These are phyloP conservation scores for Agonum fuliginosum DNA, from an alignment of 2,888 invertebrate genomes.

Conservation along the genomic window DNA sequence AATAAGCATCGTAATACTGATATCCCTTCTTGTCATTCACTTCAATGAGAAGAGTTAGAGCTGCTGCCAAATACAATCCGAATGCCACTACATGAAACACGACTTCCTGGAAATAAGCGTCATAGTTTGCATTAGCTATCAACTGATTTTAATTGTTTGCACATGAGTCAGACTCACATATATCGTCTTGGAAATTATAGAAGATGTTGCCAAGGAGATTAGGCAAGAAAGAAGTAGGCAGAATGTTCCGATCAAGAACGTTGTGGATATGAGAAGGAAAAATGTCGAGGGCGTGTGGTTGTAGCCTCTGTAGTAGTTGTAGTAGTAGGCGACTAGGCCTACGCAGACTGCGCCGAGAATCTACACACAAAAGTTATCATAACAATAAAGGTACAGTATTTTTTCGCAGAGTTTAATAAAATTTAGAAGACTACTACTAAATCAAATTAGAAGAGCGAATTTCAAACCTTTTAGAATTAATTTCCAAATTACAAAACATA, in stretches of 20 bases:
- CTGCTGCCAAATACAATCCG: slow-evolving; percentile 82
- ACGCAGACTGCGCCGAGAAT: slow-evolving; percentile 85
- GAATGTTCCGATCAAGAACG: slow-evolving; percentile 88
- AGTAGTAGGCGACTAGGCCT: slow-evolving; percentile 80
- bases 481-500: too few species aligned
- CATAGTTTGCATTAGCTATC: not conserved
- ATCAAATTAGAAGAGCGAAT: too few species aligned
- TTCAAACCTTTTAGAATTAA: too few species aligned
- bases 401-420: not conserved
- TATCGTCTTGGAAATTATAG: slow-evolving; percentile 87
- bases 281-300: slow-evolving; percentile 78
- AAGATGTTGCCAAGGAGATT: slow-evolving; percentile 87
- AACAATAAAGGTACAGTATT: too few species aligned
- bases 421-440: not conserved
- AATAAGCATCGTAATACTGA: slow-evolving; percentile 78
- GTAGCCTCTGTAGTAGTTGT: slow-evolving; percentile 67
- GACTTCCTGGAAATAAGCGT: slow-evolving; percentile 80
- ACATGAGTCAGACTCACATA: slow-evolving; percentile 78
- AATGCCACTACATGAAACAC: slow-evolving; percentile 87
- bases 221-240: slow-evolving; percentile 84
- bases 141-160: not conserved
- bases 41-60: slow-evolving; percentile 81
- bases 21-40: slow-evolving; percentile 75
- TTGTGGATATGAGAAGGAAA: slow-evolving; percentile 83
- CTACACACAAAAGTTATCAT: slow-evolving; percentile 75